Base-by-base conservation (phyloP, 2,113 vertebrate species). In the Phylloscopus whistleri region DNA sequence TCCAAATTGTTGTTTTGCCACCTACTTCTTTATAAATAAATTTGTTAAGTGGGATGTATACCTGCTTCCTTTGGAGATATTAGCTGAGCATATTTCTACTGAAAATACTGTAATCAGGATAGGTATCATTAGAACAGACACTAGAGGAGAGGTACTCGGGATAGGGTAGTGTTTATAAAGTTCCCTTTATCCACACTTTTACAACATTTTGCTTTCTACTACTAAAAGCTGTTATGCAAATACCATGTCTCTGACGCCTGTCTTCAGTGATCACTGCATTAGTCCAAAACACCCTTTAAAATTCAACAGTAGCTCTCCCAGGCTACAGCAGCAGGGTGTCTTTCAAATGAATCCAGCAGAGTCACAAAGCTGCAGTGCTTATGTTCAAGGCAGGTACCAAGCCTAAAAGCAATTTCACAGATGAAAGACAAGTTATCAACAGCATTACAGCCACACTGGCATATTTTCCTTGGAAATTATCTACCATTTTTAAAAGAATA, bases 361-460 rank as follows among this genome's bases (percentile, higher is more conserved):
- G 39, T 67, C 76, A 48, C 20, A 90, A 92, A 95, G 62, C 93
- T 44, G n/a, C 68, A 87, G 62, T 72, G 75, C 49, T 93, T 13
- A 73, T 24, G 67, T 78, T 95, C 93, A 88, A 91, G 46, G 56
- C 28, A 94, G 24, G 31, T 74, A 92, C n/a, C 52, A 94, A 93
- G 41, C 78, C 93, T 80, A 95, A 87, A 97, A 96, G 37, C 7
- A 33, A 97, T 95, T 97, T 74, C 62, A 96, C 70, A 97, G 66
- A 87, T 69, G 93, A 95, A 88, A 97, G 58, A 69, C 44, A 95
- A 90, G 63, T 95, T 97, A 94, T 95, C 90, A 93, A 85, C 66
- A 92, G 43, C 49, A 16, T 78, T 95, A 90, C 53, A 93, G 79
- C 64, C 91, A 53, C 41, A 52, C 22, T 76, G 48, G 51, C 5